These are phyloP conservation scores for Corythornis leucogaster DNA, from an alignment of 2,797 vertebrate genomes.

Conservation along the genomic window DNA sequence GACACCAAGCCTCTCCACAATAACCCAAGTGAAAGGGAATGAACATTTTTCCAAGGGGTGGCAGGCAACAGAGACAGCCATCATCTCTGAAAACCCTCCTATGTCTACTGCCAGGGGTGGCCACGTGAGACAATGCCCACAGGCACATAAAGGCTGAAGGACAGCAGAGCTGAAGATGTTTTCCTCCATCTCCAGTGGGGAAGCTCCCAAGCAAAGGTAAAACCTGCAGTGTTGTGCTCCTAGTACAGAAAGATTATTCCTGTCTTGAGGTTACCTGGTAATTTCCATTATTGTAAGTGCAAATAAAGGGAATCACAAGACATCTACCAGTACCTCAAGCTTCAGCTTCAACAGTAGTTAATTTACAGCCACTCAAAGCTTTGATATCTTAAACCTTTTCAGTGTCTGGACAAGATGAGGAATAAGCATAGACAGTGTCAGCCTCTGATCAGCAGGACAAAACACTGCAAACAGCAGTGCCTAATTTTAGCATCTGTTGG, in stretches of 20 bases:
- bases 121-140: rapidly evolving
- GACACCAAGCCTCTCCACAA: not conserved
- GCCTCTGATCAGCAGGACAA: slow-evolving; percentile 42
- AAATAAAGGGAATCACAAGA: not conserved
- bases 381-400: slow-evolving; percentile 44
- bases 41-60: not conserved
- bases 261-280: not conserved
- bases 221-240: not conserved
- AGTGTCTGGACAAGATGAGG: slow-evolving; percentile 32
- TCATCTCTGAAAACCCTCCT: not conserved
- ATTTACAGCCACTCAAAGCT: slow-evolving; percentile 2
- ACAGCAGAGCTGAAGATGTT: not conserved
- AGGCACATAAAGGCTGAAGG: not conserved
- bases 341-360: slow-evolving; percentile 7
- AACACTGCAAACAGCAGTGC: slow-evolving; percentile 39
- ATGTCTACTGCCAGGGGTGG: rapidly evolving
- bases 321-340: not conserved
- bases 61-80: not conserved
- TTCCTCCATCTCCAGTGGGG: not conserved
- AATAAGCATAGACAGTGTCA: slow-evolving; percentile 33
- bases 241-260: not conserved
- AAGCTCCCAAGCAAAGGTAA: not conserved
- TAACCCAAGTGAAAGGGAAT: not conserved
- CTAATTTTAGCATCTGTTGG: slow-evolving; percentile 53
- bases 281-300: not conserved